phyloP scores from a whole-genome alignment of 2,797 vertebrate genomes.

The Pogoniulus pusillus region DNA sequence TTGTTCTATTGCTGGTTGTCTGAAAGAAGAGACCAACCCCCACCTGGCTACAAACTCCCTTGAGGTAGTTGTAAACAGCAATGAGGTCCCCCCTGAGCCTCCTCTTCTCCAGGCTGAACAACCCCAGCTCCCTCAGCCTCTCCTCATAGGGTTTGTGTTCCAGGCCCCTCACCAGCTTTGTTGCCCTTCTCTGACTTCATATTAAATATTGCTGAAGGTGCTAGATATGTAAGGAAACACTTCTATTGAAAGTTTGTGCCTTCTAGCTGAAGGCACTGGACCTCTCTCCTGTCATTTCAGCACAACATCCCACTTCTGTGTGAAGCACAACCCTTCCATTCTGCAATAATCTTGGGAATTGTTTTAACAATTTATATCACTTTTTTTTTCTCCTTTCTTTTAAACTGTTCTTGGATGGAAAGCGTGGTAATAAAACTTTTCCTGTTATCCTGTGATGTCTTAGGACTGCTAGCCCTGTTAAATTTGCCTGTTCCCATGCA shows the following conservation, averaged over 20 bases:
- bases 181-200: no score
- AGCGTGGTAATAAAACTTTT: not conserved
- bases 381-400: not conserved
- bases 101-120: no score
- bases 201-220: not conserved
- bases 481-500: not conserved
- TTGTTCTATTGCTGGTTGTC: no score
- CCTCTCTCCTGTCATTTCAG: not conserved
- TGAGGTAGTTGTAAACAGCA: no score
- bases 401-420: not conserved
- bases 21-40: no score
- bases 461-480: not conserved
- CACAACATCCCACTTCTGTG: not conserved
- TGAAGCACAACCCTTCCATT: not conserved
- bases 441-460: not conserved
- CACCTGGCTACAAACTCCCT: no score
- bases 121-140: no score
- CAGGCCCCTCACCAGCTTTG: no score
- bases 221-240: not conserved
- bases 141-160: no score
- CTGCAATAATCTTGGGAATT: not conserved
- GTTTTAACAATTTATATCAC: not conserved
- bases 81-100: no score
- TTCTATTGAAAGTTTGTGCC: not conserved
- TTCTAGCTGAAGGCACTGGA: not conserved